These are phyloP conservation scores for Trichechus manatus DNA, from an alignment of 2,113 vertebrate species.

Conservation along the genomic window DNA sequence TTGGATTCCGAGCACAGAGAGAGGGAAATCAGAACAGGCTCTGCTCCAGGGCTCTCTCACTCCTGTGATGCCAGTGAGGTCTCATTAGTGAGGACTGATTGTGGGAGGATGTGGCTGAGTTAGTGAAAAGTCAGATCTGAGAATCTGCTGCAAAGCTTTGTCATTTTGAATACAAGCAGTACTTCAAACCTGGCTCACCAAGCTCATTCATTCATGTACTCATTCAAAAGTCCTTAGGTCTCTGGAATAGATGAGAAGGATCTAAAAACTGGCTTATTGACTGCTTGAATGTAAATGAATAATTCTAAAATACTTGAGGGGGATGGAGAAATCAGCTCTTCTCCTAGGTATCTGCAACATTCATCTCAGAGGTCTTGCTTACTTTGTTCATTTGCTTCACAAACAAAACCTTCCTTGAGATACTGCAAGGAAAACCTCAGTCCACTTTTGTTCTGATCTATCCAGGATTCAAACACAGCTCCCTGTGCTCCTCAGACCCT, in stretches of 20 bases:
- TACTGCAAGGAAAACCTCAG: not conserved
- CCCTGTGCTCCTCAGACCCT: not conserved
- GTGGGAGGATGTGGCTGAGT: conserved; percentile 13
- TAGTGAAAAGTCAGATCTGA: not conserved
- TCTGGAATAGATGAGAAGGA: conserved; percentile 30
- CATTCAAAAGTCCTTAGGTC: conserved; percentile 44
- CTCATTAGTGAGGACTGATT: conserved; percentile 63
- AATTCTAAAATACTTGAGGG: conserved; percentile 44
- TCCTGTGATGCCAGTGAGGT: not conserved
- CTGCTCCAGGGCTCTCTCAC: conserved; percentile 30
- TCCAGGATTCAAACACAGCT: not conserved
- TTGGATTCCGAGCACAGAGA: conserved; percentile 60
- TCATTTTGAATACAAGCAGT: not conserved
- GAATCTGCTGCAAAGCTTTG: not conserved
- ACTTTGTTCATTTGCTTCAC: not conserved
- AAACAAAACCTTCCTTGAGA: conserved; percentile 20
- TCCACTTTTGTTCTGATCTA: not conserved
- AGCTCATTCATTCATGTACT: not conserved
- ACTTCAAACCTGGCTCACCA: not conserved
- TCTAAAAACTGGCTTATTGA: conserved; percentile 64
- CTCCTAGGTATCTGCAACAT: not conserved
- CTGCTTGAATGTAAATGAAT: conserved; percentile 36
- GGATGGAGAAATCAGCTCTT: not conserved
- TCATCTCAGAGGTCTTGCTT: conserved; percentile 23
- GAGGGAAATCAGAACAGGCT: not conserved